Base-by-base conservation (phyloP, 2,888 invertebrate species). In the Diadegma fenestrale region DNA sequence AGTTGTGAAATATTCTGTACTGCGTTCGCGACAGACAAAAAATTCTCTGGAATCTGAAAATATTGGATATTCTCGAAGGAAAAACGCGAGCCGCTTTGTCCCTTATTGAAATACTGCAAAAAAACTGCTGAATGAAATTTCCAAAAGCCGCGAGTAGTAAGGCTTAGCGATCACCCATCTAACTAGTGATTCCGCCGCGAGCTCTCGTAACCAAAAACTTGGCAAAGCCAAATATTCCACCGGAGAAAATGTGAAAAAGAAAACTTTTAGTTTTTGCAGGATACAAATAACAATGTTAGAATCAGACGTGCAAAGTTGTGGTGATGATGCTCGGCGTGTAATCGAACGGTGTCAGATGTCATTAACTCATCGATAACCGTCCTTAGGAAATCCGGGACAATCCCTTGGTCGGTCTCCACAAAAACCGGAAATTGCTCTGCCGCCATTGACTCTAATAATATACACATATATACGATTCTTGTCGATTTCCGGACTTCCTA, bases 361-460 rank as follows among this genome's bases (percentile, higher is more conserved):
- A 43, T 75, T 75, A 45, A 45, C 43, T 73, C 30, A 30, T 73
- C 73, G 73, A 73, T 73, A 61, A 73, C 61, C 58, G 30, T 48
- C 30, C 30, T 30, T 48, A 33, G 69, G n/a, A 69, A 30, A 30
- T 48, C 30, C 48, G 26, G 43, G 69, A 48, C 48, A 69, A 48
- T 30, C n/a, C 48, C n/a, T 30, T 30, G 48, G 30, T 69, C 30
- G 69, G 69, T 41, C 69, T 48, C 69, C 48, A 8, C 10, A n/a
- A 69, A 48, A 41, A 69, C 45, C 30, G 69, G 69, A 69, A 69
- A 69, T 69, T 48, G 69, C 30, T 41, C 30, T 26, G 14, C 33
- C 69, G 17, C n/a, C n/a, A 45, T 58, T 58, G 58, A 14, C 58
- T 58, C 58, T 26, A 22, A 12, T 26, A 37, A 37, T 37, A 37